Evolutionary conservation across 2,888 invertebrate genomes (phyloP), one percentile per base, ranked within the genome.

Genomic region (Nomada lathburiana): DNA sequence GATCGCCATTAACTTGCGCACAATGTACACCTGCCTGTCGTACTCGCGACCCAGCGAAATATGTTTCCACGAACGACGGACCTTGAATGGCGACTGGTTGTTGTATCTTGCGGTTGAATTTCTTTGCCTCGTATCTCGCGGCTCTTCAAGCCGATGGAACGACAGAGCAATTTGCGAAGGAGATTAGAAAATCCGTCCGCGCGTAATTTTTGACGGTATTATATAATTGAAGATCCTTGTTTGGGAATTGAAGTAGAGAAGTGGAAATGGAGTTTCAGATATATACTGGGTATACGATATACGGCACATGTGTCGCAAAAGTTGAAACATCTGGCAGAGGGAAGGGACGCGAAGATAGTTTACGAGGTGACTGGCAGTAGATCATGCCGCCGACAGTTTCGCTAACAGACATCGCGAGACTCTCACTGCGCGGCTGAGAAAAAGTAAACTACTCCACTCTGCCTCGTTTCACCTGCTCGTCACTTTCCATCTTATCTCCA

Each of bases 61-160:
- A 83, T 23, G 74, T 69, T 63, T 70, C 60, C 63, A 53, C 67
- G 70, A 74, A 69, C 23, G 60, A 52, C 10, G 20, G 82, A 76
- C 82, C 86, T 86, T 87, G 88, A 88, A 80, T 23, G 79, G 74
- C 68, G 84, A 85, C 50, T 85, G 88, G 77, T 44, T 5, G 42
- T 47, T 74, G 47, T 67, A 78, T 71, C 83, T 77, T 64, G 64
- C 26, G 62, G 68, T 69, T 69, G 72, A 44, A 29, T 36, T 36
- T 26, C 42, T 50, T 69, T 29, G 59, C 62, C 18, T 36, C 55
- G 53, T 53, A 69, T 23, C 11, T 62, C 71, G 42, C 55, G 18
- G 23, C n/a, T n/a, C 42, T 26, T 23, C 7, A 9, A 42, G 26
- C 16, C 29, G 26, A 2, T 52, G 20, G 29, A n/a, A 65, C 26